Evolutionary conservation across 1,140 invertebrate genomes (phyloP).

Genomic region (Aphis craccivora): DNA sequence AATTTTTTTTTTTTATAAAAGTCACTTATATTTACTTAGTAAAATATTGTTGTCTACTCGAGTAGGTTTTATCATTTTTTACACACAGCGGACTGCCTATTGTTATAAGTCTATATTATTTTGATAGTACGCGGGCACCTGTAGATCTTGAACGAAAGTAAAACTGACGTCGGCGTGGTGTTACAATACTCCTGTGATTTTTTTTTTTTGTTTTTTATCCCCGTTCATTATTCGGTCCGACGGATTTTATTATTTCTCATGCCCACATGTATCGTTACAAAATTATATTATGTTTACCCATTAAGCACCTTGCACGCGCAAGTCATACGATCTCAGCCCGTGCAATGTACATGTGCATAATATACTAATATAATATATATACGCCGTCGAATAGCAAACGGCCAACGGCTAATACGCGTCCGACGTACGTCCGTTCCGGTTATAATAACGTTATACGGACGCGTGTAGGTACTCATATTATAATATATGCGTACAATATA

Average conservation of each 20-base stretch:
- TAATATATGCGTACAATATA: background rate
- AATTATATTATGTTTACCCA: background rate
- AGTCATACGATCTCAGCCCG: background rate
- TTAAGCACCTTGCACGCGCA: background rate
- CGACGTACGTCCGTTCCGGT: conserved; percentile 18
- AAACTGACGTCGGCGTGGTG: background rate
- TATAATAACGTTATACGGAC: background rate
- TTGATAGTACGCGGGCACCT: background rate
- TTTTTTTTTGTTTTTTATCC: background rate
- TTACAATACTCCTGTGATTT: background rate
- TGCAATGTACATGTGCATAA: background rate
- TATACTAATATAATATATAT: background rate
- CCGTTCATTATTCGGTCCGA: background rate
- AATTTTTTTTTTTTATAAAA: too few species aligned
- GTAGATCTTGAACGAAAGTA: background rate
- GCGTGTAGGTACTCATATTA: background rate
- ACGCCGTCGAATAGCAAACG: background rate
- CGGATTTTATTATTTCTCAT: background rate
- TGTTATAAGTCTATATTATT: background rate
- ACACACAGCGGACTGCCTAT: too few species aligned
- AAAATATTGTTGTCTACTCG: too few species aligned
- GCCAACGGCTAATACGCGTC: conserved; percentile 29
- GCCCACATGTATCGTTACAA: background rate
- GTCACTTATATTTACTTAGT: too few species aligned
- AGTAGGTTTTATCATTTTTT: too few species aligned